Base-by-base conservation (phyloP, 2,888 invertebrate genomes). In the Oscheius sp. region DNA sequence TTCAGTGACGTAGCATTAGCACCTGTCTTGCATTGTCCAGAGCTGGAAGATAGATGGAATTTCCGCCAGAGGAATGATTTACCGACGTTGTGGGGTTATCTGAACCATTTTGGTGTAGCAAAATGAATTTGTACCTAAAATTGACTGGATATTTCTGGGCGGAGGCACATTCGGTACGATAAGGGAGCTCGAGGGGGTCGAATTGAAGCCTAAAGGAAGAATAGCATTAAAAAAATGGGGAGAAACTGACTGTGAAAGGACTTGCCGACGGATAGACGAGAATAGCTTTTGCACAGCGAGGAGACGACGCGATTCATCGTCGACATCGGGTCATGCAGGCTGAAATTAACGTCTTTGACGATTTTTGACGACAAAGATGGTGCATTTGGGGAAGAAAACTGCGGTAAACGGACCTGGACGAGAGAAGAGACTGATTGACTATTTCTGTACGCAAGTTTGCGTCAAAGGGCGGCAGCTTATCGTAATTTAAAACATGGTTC, bases 221-320 rank as follows among this genome's bases (percentile, higher is more conserved):
- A 63, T n/a, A n/a, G 3, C n/a, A 73, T 48, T n/a, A 9, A 60
- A 60, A 21, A 62, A 58, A 55, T 58, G n/a, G 11, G 13, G 9
- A 5, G 13, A 3, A 32, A 37, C 55, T 50, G 48, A 62, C 73
- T 59, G 35, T 63, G 70, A 21, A 53, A 50, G 13, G 13, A 47
- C 47, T 21, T 48, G 13, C 73, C 70, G 42, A 79, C 73, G 21
- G 71, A 73, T 48, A 79, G 65, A 1, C 80, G 78, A 60, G 65
- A 37, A 68, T 76, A 80, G 37, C 77, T 74, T 37, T 76, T 70
- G 57, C 68, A 74, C 13, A 80, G 75, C 33, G 76, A 76, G 51
- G 78, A 76, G 13, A 80, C 65, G 33, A 76, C 75, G 55, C 80
- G 77, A 70, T 75, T 80, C 78, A 80, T 79, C 53, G 68, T 35